Evolutionary conservation across 2,888 invertebrate genomes (phyloP).

Genomic region (Heliothis peltigera): DNA sequence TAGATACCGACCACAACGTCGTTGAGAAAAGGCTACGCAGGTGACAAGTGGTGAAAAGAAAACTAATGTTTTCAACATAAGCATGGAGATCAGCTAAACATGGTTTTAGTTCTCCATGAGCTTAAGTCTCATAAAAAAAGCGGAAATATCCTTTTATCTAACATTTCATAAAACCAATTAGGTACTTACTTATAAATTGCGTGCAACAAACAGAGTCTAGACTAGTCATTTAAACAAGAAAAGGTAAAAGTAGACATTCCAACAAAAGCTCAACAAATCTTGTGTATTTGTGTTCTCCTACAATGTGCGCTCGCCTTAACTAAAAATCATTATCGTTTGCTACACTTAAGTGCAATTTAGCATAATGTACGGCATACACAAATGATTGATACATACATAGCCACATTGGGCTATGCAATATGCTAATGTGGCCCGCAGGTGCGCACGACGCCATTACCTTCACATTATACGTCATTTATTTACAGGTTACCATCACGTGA

Average conservation of each 20-base stretch:
- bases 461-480: slow-evolving; percentile 43
- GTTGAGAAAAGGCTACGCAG: too few relatives aligned
- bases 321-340: slow-evolving; percentile 16
- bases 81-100: too few relatives aligned
- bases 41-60: too few relatives aligned
- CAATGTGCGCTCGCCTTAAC: background rate
- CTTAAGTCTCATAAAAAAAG: too few relatives aligned
- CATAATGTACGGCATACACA: background rate
- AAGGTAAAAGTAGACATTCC: background rate
- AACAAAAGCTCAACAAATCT: background rate
- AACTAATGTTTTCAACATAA: too few relatives aligned
- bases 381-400: slow-evolving; percentile 28
- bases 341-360: slow-evolving; percentile 16
- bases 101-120: too few relatives aligned
- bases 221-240: too few relatives aligned
- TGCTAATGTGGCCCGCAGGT: slow-evolving; percentile 54
- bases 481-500: slow-evolving; percentile 37
- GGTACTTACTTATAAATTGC: too few relatives aligned
- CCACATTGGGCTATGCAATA: slow-evolving; percentile 31
- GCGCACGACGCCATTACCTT: slow-evolving; percentile 40
- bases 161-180: too few relatives aligned
- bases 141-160: too few relatives aligned
- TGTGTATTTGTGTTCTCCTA: background rate
- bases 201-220: too few relatives aligned
- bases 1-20: too few relatives aligned